Evolutionary conservation across 2,888 invertebrate genomes (phyloP), one percentile per base, ranked within the genome.

Genomic region (Argyresthia goedartella): DNA sequence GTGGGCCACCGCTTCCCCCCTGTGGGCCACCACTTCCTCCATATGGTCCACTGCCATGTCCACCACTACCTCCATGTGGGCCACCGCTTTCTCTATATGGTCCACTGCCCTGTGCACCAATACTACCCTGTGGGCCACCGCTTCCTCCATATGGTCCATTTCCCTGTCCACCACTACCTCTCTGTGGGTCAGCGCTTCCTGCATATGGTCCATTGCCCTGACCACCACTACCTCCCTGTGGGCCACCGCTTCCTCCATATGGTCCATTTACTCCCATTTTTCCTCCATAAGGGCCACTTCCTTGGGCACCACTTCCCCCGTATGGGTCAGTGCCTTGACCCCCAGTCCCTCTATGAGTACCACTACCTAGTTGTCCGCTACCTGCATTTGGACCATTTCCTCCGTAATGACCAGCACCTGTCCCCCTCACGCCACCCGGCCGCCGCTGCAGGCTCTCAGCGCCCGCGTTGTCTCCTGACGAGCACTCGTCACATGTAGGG

Each of bases 401-500:
- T 34, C 43, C 50, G 10, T 15, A 10, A 35, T 39, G 35, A 13
- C 13, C 34, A 11, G 36, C 13, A 8, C 25, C 46, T 4, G 8
- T 33, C 4, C 16, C 43, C 4, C 16, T 14, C 15, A 7, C 13
- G 13, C 3, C 44, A 2, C 25, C 25, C 43, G 36, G 53, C 51
- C 33, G 34, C 13, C 34, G 45, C 25, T 43, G 13, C 16, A 76
- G 60, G 57, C 59, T 79, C 54, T 66, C 73, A 1, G 63, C 66
- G 50, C 66, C 76, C n/a, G 64, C 55, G 15, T 67, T 67, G 1
- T 65, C 47, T 41, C 62, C 64, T 35, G 81, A 86, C 44, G 81
- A 76, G 69, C 93, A 93, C 48, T 90, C 92, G n/a, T 91, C 91
- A 60, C 93, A 93, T 55, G 88, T 89, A 0, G 87, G 88, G 49